A percentile compares a stretch with the other conserved stretches of the same genome.
phyloP scores from a whole-genome alignment of 64 coral and sea anemone genomes.

The Orbicella faveolata region DNA sequence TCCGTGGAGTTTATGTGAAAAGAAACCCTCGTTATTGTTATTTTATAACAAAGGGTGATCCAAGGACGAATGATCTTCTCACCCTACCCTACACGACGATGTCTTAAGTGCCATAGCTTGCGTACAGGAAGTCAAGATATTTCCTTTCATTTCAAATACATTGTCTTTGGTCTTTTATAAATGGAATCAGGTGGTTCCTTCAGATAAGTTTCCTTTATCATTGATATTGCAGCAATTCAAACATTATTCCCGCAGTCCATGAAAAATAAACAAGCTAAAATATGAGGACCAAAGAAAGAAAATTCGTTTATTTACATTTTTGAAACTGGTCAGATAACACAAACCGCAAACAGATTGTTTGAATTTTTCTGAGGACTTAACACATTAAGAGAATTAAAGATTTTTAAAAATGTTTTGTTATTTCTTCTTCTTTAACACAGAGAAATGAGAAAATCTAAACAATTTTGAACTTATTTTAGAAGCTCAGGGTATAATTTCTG shows the following conservation, averaged over 20 bases:
- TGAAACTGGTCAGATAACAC: neutral
- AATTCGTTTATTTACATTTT: neutral
- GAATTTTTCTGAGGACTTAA: neutral
- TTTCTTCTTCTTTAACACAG: conserved; percentile 12
- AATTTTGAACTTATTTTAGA: neutral
- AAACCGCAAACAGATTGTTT: neutral
- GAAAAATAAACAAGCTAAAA: neutral
- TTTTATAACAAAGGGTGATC: neutral
- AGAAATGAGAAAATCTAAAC: neutral
- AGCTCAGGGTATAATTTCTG: neutral
- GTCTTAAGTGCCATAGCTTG: neutral
- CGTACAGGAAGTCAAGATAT: conserved; percentile 12
- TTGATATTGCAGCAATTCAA: conserved; percentile 17
- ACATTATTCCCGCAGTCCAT: neutral
- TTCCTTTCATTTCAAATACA: conserved; percentile 17
- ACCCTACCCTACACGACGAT: conserved; percentile 3
- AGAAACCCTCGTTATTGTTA: neutral
- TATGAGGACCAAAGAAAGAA: neutral
- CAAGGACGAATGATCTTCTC: neutral
- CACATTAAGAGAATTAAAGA: neutral
- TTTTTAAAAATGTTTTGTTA: neutral
- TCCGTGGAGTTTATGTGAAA: neutral
- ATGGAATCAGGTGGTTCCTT: conserved; percentile 14
- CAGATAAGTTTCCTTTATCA: conserved; percentile 12
- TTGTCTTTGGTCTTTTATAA: neutral